Conservation (phyloP, 2,888 invertebrate genomes). For the Pedicia rivosa region DNA sequence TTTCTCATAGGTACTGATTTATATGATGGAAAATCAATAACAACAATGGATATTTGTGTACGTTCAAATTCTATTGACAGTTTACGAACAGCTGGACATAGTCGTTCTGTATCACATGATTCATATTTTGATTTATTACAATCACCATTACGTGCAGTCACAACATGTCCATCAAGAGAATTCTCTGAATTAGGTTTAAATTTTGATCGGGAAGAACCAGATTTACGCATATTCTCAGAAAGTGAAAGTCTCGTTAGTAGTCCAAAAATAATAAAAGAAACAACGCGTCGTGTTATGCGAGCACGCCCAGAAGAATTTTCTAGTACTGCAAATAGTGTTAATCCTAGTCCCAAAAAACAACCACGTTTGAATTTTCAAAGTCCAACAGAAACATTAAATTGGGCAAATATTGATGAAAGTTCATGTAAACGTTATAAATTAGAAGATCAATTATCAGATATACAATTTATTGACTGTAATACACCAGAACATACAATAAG, state of each 20-base stretch:
- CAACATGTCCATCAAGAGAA: conserved; percentile 37
- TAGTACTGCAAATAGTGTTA: conserved; percentile 36
- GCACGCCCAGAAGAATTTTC: conserved; percentile 38
- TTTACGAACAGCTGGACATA: conserved; percentile 29
- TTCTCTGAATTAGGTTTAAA: conserved; percentile 71
- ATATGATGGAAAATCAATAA: conserved; percentile 15
- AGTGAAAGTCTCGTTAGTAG: conserved; percentile 55
- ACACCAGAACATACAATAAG: conserved; percentile 44
- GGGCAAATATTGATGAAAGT: conserved; percentile 29
- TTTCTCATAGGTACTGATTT: conserved; percentile 8
- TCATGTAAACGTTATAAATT: conserved; percentile 50
- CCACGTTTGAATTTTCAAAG: conserved; percentile 32
- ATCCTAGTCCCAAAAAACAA: conserved; percentile 45
- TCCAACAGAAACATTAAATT: conserved; percentile 10
- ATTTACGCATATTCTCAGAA: conserved; percentile 78
- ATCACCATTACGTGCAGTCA: conserved; percentile 27
- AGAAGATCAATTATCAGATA: conserved; percentile 61
- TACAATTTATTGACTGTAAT: conserved; percentile 68
- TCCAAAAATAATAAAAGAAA: conserved; percentile 33
- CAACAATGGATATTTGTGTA: conserved; percentile 27
- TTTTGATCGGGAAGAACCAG: conserved; percentile 70
- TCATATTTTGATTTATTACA: conserved; percentile 66
- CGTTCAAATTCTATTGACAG: conserved; percentile 31
- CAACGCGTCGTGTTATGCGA: conserved; percentile 30
- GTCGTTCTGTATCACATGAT: conserved; percentile 77